These are phyloP conservation scores for Platyrinchus mystaceus DNA, from an alignment of 2,797 vertebrate species.

Conservation along the genomic window DNA sequence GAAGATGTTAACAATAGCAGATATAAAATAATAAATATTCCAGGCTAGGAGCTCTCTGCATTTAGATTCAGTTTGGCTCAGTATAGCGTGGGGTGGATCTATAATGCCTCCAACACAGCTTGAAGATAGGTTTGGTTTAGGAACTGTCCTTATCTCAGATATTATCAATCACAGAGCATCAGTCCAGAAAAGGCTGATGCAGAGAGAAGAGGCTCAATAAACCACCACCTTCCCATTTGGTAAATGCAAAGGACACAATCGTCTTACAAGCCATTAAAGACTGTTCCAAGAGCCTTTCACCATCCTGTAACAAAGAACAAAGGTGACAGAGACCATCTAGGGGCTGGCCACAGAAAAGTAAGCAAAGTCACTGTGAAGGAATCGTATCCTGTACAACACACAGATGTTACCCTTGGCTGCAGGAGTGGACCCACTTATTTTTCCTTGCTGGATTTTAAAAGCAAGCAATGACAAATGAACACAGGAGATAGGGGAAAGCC, in stretches of 20 bases:
- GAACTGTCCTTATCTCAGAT: background rate
- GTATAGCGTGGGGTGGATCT: background rate
- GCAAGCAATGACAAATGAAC: background rate
- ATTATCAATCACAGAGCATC: background rate
- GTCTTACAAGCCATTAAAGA: background rate
- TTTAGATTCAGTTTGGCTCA: background rate
- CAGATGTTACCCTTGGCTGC: background rate
- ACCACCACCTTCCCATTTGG: background rate
- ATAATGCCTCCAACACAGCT: background rate
- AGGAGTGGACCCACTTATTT: background rate
- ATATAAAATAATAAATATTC: background rate
- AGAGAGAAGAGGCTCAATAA: background rate
- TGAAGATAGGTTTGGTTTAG: background rate
- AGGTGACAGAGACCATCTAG: background rate
- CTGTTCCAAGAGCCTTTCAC: background rate
- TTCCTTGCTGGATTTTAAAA: background rate
- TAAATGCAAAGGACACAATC: background rate
- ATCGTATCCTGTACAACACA: rapidly evolving
- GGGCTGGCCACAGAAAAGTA: background rate
- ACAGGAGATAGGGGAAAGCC: background rate
- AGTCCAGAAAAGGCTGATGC: background rate
- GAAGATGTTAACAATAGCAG: background rate
- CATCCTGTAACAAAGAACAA: background rate
- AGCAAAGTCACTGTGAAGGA: background rate
- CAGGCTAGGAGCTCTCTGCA: background rate